Evolutionary conservation across 1,140 invertebrate genomes (phyloP).

Genomic region (Hormaphis cornu): DNA sequence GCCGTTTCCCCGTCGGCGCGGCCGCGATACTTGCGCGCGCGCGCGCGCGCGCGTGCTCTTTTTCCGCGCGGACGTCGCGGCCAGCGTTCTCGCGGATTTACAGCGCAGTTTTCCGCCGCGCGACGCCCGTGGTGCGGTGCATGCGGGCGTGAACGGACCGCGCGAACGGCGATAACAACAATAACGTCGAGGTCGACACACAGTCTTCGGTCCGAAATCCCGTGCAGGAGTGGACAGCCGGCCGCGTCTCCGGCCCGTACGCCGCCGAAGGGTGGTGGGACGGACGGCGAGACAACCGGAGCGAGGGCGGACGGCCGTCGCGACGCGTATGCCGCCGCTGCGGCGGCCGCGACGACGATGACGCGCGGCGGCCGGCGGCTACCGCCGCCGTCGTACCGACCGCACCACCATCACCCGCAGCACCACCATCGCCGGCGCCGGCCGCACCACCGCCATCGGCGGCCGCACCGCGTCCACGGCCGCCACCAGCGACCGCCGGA

Average conservation of each 20-base stretch:
- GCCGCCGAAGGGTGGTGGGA: too few species aligned
- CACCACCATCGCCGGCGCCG: not conserved
- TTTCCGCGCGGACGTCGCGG: not conserved
- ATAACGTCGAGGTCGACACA: too few species aligned
- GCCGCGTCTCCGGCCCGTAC: too few species aligned
- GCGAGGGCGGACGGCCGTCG: not conserved
- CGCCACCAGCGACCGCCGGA: not conserved
- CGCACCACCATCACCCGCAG: not conserved
- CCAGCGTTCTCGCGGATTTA: not conserved
- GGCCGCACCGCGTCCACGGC: not conserved
- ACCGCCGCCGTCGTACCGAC: not conserved
- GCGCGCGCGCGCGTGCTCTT: not conserved
- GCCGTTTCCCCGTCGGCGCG: not conserved
- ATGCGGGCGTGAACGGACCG: too few species aligned
- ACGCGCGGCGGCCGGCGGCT: constrained; percentile 7
- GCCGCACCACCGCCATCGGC: not conserved
- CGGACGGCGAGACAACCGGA: not conserved
- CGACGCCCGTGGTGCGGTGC: not conserved
- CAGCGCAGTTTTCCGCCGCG: too few species aligned
- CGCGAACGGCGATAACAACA: too few species aligned
- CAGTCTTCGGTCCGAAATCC: too few species aligned
- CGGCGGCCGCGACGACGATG: not conserved
- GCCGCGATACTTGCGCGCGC: not conserved
- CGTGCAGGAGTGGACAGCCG: too few species aligned
- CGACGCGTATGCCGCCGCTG: not conserved